Evolutionary conservation across 2,888 invertebrate species (phyloP).

Genomic region (Caenorhabditis sp.): DNA sequence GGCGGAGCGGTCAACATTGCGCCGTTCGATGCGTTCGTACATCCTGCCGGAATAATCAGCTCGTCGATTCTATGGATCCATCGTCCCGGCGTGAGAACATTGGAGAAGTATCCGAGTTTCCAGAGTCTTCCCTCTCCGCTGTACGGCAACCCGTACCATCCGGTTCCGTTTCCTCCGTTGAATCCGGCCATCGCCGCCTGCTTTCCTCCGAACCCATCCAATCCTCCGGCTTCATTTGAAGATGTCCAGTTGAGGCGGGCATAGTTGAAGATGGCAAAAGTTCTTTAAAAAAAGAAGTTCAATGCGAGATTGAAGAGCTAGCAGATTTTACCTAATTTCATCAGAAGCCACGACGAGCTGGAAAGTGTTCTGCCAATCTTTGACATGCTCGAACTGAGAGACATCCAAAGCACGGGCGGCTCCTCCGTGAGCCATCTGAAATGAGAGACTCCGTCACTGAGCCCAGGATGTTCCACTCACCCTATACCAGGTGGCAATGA

Average conservation of each 20-base stretch:
- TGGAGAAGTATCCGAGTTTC: slow-evolving; percentile 78
- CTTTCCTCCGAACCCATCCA: slow-evolving; percentile 73
- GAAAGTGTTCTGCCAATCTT: slow-evolving; percentile 88
- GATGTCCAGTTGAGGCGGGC: slow-evolving; percentile 91
- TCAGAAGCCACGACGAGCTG: slow-evolving; percentile 94
- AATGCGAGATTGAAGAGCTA: too few relatives aligned
- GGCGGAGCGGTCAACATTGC: slow-evolving; percentile 85
- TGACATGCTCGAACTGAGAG: slow-evolving; percentile 73
- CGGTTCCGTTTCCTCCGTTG: slow-evolving; percentile 94
- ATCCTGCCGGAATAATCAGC: slow-evolving; percentile 81
- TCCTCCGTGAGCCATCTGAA: slow-evolving; percentile 74
- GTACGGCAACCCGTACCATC: slow-evolving; percentile 76
- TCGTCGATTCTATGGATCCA: slow-evolving; percentile 95
- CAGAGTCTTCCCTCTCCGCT: slow-evolving; percentile 83
- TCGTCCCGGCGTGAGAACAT: slow-evolving; percentile 83
- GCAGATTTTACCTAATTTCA: too few relatives aligned
- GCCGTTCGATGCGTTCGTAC: slow-evolving; percentile 74
- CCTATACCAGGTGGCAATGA: slow-evolving; percentile 74
- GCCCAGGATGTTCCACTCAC: slow-evolving; percentile 37
- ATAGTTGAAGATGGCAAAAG: slow-evolving; percentile 95
- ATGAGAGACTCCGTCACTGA: slow-evolving; percentile 57
- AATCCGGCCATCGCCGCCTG: slow-evolving; percentile 85
- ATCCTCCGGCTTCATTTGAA: slow-evolving; percentile 88
- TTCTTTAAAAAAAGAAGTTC: too few relatives aligned
- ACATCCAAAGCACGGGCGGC: slow-evolving; percentile 73